Base-by-base conservation (phyloP, 2,113 vertebrate species). In the Takifugu flavidus region DNA sequence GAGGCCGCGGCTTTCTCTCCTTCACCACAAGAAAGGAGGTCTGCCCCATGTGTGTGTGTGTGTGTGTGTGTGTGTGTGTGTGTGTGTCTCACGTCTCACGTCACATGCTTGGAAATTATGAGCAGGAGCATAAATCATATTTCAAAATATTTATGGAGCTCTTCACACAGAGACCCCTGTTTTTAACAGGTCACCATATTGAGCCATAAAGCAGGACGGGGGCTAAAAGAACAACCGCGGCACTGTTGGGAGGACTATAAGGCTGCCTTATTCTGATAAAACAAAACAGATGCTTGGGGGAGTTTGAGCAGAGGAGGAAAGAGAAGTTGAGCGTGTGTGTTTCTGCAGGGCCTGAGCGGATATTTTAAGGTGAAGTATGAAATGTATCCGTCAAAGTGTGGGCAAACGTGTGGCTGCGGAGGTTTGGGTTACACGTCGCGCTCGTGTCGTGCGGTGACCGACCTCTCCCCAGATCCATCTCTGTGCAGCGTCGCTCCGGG, bases 381-480 rank as follows among this genome's bases (percentile, higher is more conserved):
- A 39, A 39, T 39, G 34, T 39, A 39, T 45, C 44, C 3, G 43
- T 45, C 44, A 6, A 6, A 49, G 15, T 26, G 49, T 50, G 49
- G n/a, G 28, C 44, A 27, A 50, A 0, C 13, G 6, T 67, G 53
- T 46, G 44, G 44, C 44, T 15, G 12, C 27, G 43, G 13, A 27
- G 25, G 20, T 5, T 12, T 28, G 2, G n/a, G 25, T 28, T 60
- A 49, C 29, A 15, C 49, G 44, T 47, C 49, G 46, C 67, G 72
- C 71, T 64, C 65, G 53, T 56, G 67, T 50, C 50, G 54, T 39
- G 59, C 13, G 62, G 64, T 12, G 28, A 91, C 94, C 64, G 66
- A 99, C 97, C 96, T 96, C 96, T 90, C 62, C 93, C 95, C 86
- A 99, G 93, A 84, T 98, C 95, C 89, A 99, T 91, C 84, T 99